These are phyloP conservation scores for Apostichopus leukothele DNA, from an alignment of 53 echinoderm and acorn worm species.

Conservation along the genomic window DNA sequence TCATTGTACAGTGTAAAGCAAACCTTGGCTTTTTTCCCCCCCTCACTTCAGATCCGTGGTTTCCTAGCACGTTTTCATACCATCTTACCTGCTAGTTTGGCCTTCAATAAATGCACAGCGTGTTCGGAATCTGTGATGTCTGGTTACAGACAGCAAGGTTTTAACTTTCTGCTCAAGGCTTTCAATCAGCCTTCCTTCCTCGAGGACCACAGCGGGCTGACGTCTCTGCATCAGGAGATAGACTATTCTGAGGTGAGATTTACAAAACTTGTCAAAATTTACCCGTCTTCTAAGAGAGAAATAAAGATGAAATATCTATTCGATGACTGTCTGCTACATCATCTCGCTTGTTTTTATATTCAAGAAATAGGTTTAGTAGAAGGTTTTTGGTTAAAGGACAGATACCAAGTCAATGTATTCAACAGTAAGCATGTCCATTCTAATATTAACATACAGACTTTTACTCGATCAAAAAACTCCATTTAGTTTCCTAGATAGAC, in stretches of 20 bases:
- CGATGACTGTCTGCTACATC: no score
- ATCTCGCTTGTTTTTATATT: no score
- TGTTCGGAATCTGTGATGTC: slow-evolving; percentile 70
- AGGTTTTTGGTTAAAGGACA: no score
- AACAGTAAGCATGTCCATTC: no score
- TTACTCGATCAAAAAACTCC: no score
- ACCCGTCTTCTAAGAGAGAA: no score
- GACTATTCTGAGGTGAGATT: slow-evolving; percentile 82
- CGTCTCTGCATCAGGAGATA: slow-evolving; percentile 72
- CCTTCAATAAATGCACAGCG: slow-evolving; percentile 93
- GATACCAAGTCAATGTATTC: no score
- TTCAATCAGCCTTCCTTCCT: slow-evolving; percentile 89
- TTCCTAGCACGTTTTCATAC: slow-evolving; percentile 88
- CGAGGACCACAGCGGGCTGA: slow-evolving; percentile 92
- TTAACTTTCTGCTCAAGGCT: slow-evolving; percentile 85
- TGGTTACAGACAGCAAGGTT: slow-evolving; percentile 81
- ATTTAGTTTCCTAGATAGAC: no score
- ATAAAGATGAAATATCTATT: no score
- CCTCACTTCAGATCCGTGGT: slow-evolving; percentile 84
- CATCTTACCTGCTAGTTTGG: slow-evolving; percentile 82
- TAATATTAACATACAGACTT: no score
- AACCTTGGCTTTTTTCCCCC: not conserved
- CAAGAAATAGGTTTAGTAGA: no score
- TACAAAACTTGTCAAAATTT: slow-evolving; percentile 38
- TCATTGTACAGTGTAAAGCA: not conserved